A percentile compares a stretch with the other conserved stretches of the same genome.
These are phyloP conservation scores for Macropodus opercularis DNA, from an alignment of 2,797 vertebrate species.

Conservation along the genomic window DNA sequence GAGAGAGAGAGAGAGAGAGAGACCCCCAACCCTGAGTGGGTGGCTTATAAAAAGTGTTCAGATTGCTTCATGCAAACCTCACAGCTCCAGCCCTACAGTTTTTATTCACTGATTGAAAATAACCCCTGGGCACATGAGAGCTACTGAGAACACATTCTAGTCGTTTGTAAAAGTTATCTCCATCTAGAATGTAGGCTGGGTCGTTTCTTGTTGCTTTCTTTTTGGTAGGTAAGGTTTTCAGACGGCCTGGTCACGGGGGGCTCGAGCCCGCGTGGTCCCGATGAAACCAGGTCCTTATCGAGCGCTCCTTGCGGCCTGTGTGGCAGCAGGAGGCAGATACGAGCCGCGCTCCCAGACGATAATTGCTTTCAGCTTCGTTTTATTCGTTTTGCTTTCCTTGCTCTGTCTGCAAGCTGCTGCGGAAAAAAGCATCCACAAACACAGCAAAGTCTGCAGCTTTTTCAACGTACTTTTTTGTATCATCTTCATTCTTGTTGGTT, in stretches of 20 bases:
- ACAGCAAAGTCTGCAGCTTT: constrained; percentile 47
- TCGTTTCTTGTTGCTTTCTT: constrained; percentile 22
- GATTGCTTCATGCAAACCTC: constrained; percentile 50
- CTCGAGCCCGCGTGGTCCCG: constrained; percentile 20
- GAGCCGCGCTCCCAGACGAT: constrained; percentile 57
- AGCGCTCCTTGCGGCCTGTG: constrained; percentile 61
- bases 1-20: constrained; percentile 2
- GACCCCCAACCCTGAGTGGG: constrained; percentile 42
- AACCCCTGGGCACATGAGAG: constrained; percentile 15
- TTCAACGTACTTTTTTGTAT: constrained; percentile 24
- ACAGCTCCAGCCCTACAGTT: constrained; percentile 3
- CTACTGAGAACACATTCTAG: constrained; percentile 28
- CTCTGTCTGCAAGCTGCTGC: constrained; percentile 49
- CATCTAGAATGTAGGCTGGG: constrained; percentile 7
- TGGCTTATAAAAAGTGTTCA: constrained; percentile 50
- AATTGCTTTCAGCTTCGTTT: constrained; percentile 76
- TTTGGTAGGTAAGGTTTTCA: constrained; percentile 38
- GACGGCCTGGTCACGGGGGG: too few relatives aligned
- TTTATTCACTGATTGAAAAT: constrained; percentile 39
- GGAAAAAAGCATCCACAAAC: constrained; percentile 28
- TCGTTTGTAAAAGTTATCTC: constrained; percentile 32
- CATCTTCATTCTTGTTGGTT: constrained; percentile 28
- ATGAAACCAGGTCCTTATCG: constrained; percentile 54
- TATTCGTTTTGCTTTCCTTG: constrained; percentile 46
- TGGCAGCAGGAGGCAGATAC: constrained; percentile 55